Percentiles rank a stretch among this genome's conserved stretches.
These are phyloP conservation scores for Ailuropoda melanoleuca DNA, from an alignment of 2,113 vertebrate genomes.

Conservation along the genomic window DNA sequence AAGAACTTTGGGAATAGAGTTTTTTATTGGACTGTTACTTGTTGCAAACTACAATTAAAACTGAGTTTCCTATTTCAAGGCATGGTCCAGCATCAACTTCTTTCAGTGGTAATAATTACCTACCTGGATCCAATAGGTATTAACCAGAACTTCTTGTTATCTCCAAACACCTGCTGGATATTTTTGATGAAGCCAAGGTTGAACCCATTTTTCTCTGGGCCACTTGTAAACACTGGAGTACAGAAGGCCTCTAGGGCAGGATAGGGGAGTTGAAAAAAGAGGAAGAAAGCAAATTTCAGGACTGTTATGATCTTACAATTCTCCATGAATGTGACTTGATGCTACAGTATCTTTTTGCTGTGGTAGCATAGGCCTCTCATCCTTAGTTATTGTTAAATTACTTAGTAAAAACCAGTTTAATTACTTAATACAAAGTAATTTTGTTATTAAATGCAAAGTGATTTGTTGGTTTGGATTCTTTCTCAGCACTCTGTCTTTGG, in stretches of 20 bases:
- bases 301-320: conserved; percentile 19
- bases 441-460: conserved; percentile 24
- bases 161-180: conserved; percentile 95
- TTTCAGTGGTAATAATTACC: conserved; percentile 59
- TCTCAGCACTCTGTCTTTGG: background rate
- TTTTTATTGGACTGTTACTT: background rate
- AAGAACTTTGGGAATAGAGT: background rate
- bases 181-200: conserved; percentile 93
- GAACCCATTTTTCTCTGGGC: conserved; percentile 96
- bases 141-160: conserved; percentile 93
- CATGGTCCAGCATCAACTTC: background rate
- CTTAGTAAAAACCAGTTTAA: conserved; percentile 15
- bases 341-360: conserved; percentile 3
- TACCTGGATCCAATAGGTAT: conserved; percentile 95
- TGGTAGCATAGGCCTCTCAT: background rate
- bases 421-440: background rate
- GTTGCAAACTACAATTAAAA: conserved; percentile 12
- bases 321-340: background rate
- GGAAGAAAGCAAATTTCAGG: conserved; percentile 19
- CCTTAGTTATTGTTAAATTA: conserved; percentile 37
- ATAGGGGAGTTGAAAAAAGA: conserved; percentile 37
- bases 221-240: conserved; percentile 92
- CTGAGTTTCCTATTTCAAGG: background rate
- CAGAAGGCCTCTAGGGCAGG: conserved; percentile 93
- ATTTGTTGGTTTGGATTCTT: conserved; percentile 38